A percentile compares a stretch with the other conserved stretches of the same genome.
phyloP scores from a whole-genome alignment of 2,113 vertebrate genomes.

The Upupa epops region DNA sequence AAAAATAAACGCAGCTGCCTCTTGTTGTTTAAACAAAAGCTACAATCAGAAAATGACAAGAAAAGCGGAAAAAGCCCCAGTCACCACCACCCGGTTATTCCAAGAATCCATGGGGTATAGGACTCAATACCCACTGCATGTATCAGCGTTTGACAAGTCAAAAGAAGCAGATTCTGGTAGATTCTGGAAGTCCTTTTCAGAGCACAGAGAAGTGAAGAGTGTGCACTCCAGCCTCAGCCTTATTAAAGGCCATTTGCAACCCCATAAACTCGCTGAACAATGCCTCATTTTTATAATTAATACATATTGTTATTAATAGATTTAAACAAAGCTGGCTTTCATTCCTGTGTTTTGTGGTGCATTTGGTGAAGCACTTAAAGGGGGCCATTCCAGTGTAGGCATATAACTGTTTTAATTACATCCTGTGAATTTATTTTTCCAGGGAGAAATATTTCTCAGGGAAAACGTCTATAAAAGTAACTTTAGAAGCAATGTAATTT shows the following conservation, averaged over 20 bases:
- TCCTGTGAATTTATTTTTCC: slow-evolving; percentile 78
- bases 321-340: slow-evolving; percentile 73
- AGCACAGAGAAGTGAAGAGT: background rate
- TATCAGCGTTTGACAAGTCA: background rate
- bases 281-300: slow-evolving; percentile 39
- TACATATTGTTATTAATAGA: slow-evolving; percentile 52
- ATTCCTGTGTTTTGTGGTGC: slow-evolving; percentile 47
- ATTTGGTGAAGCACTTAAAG: slow-evolving; percentile 74
- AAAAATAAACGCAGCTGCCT: background rate
- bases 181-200: slow-evolving; percentile 9
- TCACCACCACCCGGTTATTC: background rate
- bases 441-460: slow-evolving; percentile 70
- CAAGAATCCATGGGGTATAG: background rate
- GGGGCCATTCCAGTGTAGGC: slow-evolving; percentile 47
- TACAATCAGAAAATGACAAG: background rate
- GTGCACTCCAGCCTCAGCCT: background rate
- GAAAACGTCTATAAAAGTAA: slow-evolving; percentile 72
- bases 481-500: slow-evolving; percentile 51
- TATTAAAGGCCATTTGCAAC: background rate
- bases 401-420: slow-evolving; percentile 69
- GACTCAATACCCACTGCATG: background rate
- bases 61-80: background rate
- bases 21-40: background rate
- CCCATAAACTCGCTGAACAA: slow-evolving; percentile 9
- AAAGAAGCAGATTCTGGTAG: background rate